Evolutionary conservation across 2,888 invertebrate genomes (phyloP).

Genomic region (Abrostola triplasia): DNA sequence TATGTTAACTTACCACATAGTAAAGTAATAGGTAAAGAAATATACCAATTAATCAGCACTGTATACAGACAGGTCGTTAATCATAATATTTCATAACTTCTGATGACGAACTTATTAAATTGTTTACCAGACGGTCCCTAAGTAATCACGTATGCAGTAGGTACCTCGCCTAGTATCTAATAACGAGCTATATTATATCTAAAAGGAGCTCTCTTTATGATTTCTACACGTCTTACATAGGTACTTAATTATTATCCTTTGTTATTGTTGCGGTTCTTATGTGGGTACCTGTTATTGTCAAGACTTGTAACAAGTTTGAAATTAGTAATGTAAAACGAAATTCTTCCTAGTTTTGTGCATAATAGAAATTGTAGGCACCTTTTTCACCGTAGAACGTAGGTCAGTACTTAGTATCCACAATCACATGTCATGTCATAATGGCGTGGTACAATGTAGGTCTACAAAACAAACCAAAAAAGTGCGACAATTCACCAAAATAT

Average conservation of each 20-base stretch:
- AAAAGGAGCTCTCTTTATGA: conserved; percentile 8
- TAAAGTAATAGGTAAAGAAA: conserved; percentile 2
- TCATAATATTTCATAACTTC: conserved; percentile 18
- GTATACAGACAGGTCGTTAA: conserved; percentile 21
- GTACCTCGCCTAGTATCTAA: background rate
- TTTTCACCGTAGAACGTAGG: no score
- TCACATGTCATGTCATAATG: no score
- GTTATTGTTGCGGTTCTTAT: background rate
- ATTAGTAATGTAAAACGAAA: no score
- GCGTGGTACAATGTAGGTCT: no score
- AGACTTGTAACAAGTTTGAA: no score
- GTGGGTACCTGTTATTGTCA: no score
- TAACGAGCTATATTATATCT: conserved; percentile 15
- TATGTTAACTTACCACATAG: background rate
- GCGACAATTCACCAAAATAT: no score
- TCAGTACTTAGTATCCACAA: no score
- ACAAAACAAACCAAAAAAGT: no score
- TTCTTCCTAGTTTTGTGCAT: no score
- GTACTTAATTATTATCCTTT: conserved; percentile 19
- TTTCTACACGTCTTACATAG: conserved; percentile 6
- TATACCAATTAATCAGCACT: conserved; percentile 4
- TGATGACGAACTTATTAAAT: background rate
- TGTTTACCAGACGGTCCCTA: background rate
- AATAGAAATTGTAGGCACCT: no score
- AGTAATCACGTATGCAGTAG: conserved; percentile 8